Evolutionary conservation across 2,888 invertebrate genomes (phyloP).

Genomic region (Drosophila quinaria): DNA sequence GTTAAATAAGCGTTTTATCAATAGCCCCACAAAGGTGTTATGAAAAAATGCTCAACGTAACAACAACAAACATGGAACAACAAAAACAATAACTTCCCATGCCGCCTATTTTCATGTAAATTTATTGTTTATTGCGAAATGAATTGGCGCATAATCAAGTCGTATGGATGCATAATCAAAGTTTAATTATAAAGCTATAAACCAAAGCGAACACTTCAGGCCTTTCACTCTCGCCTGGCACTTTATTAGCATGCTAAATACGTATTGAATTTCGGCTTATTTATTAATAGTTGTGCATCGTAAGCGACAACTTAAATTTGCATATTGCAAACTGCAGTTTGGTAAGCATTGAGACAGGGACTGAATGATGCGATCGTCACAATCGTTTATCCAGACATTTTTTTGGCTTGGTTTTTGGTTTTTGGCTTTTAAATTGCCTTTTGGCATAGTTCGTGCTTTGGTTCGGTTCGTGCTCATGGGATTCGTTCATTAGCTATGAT

Average conservation of each 20-base stretch:
- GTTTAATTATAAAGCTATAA: conserved; percentile 55
- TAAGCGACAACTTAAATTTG: conserved; percentile 42
- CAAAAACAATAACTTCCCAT: conserved; percentile 38
- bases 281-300: conserved; percentile 26
- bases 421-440: conserved; percentile 33
- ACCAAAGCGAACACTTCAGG: conserved; percentile 16
- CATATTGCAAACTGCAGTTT: conserved; percentile 66
- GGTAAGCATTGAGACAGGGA: conserved; percentile 36
- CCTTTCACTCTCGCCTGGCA: conserved; percentile 63
- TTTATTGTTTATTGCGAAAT: conserved; percentile 59
- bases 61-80: conserved; percentile 24
- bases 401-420: conserved; percentile 5
- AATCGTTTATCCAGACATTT: conserved; percentile 34
- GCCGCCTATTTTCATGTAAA: conserved; percentile 65
- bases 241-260: conserved; percentile 73
- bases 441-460: conserved; percentile 61
- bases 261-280: conserved; percentile 31
- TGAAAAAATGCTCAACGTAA: conserved; percentile 36
- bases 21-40: conserved; percentile 44
- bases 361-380: conserved; percentile 36
- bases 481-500: conserved; percentile 63
- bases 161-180: conserved; percentile 51
- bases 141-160: conserved; percentile 44
- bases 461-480: conserved; percentile 47
- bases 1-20: conserved; percentile 39